These are phyloP conservation scores for Lordiphosa andalusiaca DNA, from an alignment of 2,888 invertebrate species.

Conservation along the genomic window DNA sequence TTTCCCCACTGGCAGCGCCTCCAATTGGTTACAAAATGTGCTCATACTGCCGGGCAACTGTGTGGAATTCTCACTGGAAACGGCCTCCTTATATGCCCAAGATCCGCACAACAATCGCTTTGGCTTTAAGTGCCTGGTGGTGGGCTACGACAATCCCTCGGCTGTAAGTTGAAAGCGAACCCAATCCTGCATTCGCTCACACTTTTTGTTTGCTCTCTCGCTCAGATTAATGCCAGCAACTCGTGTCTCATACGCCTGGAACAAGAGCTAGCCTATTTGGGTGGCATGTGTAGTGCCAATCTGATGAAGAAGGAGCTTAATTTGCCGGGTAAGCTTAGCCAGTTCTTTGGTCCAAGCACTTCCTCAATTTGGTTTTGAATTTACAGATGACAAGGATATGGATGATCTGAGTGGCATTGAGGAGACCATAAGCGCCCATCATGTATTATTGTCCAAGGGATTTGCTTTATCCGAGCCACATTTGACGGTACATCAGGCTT, in stretches of 20 bases:
- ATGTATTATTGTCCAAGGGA: slow-evolving; percentile 91
- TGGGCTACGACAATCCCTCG: slow-evolving; percentile 90
- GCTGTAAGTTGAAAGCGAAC: slow-evolving; percentile 59
- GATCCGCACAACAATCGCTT: slow-evolving; percentile 91
- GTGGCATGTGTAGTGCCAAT: slow-evolving; percentile 94
- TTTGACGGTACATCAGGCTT: slow-evolving; percentile 93
- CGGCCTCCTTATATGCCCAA: slow-evolving; percentile 95
- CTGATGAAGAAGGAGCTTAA: slow-evolving; percentile 91
- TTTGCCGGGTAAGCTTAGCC: slow-evolving; percentile 81
- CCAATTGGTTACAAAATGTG: slow-evolving; percentile 91
- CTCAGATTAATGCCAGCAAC: slow-evolving; percentile 77
- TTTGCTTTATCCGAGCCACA: slow-evolving; percentile 90
- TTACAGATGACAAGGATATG: slow-evolving; percentile 84
- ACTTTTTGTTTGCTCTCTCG: slow-evolving; percentile 11
- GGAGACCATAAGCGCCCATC: slow-evolving; percentile 82
- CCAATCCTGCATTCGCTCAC: not conserved
- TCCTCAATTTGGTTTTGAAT: not conserved
- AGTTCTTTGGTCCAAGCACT: not conserved
- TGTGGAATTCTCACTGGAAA: slow-evolving; percentile 96
- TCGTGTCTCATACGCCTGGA: slow-evolving; percentile 85
- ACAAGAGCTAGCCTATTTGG: slow-evolving; percentile 93
- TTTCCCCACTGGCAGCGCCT: slow-evolving; percentile 54
- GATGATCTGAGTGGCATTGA: slow-evolving; percentile 88
- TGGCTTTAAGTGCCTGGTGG: slow-evolving; percentile 89
- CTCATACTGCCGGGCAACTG: slow-evolving; percentile 95